phyloP scores from a whole-genome alignment of 2,888 invertebrate genomes.

The Rosalia funebris region DNA sequence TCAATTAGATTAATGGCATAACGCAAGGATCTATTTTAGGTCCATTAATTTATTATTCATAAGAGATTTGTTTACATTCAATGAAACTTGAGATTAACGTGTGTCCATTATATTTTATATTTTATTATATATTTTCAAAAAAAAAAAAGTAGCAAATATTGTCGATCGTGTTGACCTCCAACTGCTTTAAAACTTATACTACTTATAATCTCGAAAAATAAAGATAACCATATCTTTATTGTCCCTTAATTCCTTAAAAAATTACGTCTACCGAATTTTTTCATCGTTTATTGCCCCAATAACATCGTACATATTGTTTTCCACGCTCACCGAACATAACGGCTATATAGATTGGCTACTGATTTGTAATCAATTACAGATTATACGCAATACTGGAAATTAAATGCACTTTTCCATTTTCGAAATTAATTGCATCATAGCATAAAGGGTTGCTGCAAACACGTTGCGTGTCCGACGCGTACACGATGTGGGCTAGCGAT shows the following conservation, averaged over 20 bases:
- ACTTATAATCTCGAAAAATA: slow-evolving; percentile 21
- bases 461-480: slow-evolving; percentile 43
- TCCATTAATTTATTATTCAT: background rate
- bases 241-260: slow-evolving; percentile 16
- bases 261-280: slow-evolving; percentile 25
- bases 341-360: slow-evolving; percentile 38
- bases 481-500: slow-evolving; percentile 46
- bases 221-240: slow-evolving; percentile 24
- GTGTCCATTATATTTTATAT: no score
- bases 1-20: no score
- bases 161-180: background rate
- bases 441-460: slow-evolving; percentile 48
- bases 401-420: slow-evolving; percentile 47
- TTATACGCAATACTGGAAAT: slow-evolving; percentile 45
- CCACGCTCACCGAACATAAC: background rate
- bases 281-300: slow-evolving; percentile 9
- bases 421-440: slow-evolving; percentile 48
- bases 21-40: background rate
- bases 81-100: no score
- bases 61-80: background rate
- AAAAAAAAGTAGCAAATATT: background rate
- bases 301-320: slow-evolving; percentile 18
- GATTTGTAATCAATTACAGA: slow-evolving; percentile 44
- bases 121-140: background rate
- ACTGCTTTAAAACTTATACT: slow-evolving; percentile 18